Evolutionary conservation across 2,113 vertebrate species (phyloP), one percentile per base, ranked within the genome.

Genomic region (Nansenia antarctica): DNA sequence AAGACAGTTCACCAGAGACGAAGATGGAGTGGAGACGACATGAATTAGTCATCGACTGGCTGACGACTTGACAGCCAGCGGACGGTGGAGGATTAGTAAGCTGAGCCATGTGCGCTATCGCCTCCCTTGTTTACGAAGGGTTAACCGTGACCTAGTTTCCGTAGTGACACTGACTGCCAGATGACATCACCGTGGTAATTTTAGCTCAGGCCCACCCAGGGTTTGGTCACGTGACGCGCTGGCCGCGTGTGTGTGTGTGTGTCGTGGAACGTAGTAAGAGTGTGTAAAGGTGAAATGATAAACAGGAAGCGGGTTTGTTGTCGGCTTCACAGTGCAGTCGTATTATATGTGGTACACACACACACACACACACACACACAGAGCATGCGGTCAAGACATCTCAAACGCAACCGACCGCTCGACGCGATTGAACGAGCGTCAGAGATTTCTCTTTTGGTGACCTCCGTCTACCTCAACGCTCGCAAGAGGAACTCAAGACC

Each of bases 101-200:
- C 70, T 65, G 12, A 27, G 68, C 60, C 65, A 63, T 1, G 66
- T 52, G 29, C 78, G 85, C 85, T 86, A 87, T 90, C 85, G 83
- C 87, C 82, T 2, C 52, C 60, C 59, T 52, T 24, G 39, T 32
- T 52, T 15, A 47, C 79, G 63, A 90, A 80, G 87, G 85, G 88
- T 92, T 91, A 91, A 90, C 47, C 0, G 70, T 89, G 89, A 90
- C 91, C 90, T 85, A 89, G 86, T 89, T 93, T 92, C 86, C 80
- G 78, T 87, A 84, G 90, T 83, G 88, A 91, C 88, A 82, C 68
- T 86, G 83, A 87, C 82, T 86, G 85, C 85, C 80, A 85, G 77
- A 83, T 90, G 91, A 92, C 88, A 89, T 92, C 86, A 88, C 72
- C 49, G 73, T 70, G 87, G 83, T 88, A 88, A 90, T 88, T 91